Percentiles rank a stretch among this genome's conserved stretches.
Conservation (phyloP, 2,888 invertebrate species). For the Hoplodrina ambigua region DNA sequence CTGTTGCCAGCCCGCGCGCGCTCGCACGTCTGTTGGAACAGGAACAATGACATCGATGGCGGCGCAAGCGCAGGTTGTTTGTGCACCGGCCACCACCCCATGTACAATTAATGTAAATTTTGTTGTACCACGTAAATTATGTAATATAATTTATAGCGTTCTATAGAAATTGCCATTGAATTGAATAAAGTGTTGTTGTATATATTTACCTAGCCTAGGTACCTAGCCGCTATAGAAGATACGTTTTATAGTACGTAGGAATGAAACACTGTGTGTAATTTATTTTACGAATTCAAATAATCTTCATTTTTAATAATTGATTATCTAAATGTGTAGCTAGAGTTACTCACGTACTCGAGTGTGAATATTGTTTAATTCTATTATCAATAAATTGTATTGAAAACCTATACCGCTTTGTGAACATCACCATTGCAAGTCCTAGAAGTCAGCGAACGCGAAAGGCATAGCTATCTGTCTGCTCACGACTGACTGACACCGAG, state of each 20-base stretch:
- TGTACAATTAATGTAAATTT: slow-evolving; percentile 69
- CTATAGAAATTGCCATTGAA: slow-evolving; percentile 81
- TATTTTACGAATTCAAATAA: slow-evolving; percentile 75
- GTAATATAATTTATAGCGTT: slow-evolving; percentile 70
- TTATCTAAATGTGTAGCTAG: slow-evolving; percentile 85
- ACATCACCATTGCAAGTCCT: slow-evolving; percentile 12
- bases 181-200: slow-evolving; percentile 73
- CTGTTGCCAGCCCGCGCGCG: slow-evolving; percentile 63
- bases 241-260: slow-evolving; percentile 69
- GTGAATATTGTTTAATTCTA: slow-evolving; percentile 86
- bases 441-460: too few relatives aligned
- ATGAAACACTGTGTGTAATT: slow-evolving; percentile 73
- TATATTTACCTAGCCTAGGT: slow-evolving; percentile 71
- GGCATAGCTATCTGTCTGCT: too few relatives aligned
- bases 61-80: slow-evolving; percentile 49
- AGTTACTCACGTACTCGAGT: slow-evolving; percentile 77
- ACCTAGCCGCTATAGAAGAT: slow-evolving; percentile 68
- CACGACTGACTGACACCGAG: too few relatives aligned
- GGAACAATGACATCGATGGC: slow-evolving; percentile 68
- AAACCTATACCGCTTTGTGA: slow-evolving; percentile 51
- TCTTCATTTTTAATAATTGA: slow-evolving; percentile 82
- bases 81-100: slow-evolving; percentile 40
- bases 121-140: slow-evolving; percentile 67
- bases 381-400: slow-evolving; percentile 79
- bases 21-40: slow-evolving; percentile 61